Evolutionary conservation across 2,888 invertebrate species (phyloP).

Genomic region (Cybosia mesomella): DNA sequence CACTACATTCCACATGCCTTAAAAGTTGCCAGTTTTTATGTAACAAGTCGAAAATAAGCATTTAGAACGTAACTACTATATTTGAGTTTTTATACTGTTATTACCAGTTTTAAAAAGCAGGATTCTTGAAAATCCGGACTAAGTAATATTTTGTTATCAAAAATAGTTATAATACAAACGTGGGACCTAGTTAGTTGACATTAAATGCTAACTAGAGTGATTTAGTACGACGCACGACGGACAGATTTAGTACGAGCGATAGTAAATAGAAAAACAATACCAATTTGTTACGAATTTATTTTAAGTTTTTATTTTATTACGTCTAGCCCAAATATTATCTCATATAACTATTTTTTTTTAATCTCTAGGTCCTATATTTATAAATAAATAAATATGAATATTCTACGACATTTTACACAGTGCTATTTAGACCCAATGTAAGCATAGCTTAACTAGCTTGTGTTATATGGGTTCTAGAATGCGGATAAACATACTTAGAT

Average conservation of each 20-base stretch:
- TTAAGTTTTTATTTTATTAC: too few relatives aligned
- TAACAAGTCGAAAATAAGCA: neutral
- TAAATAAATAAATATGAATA: too few relatives aligned
- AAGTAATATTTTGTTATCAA: neutral
- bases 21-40: neutral
- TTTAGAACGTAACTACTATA: too few relatives aligned
- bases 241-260: neutral
- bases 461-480: too few relatives aligned
- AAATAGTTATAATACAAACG: neutral
- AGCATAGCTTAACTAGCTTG: too few relatives aligned
- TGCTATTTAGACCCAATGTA: too few relatives aligned
- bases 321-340: too few relatives aligned
- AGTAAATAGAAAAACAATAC: neutral
- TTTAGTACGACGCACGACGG: neutral
- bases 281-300: neutral
- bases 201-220: neutral
- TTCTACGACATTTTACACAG: too few relatives aligned
- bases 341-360: too few relatives aligned
- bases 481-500: too few relatives aligned
- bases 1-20: neutral
- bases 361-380: too few relatives aligned
- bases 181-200: neutral
- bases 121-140: neutral
- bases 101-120: constrained; percentile 1
- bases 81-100: neutral